Base-by-base conservation (phyloP, 1,140 invertebrate species). In the Drosophila simulans region DNA sequence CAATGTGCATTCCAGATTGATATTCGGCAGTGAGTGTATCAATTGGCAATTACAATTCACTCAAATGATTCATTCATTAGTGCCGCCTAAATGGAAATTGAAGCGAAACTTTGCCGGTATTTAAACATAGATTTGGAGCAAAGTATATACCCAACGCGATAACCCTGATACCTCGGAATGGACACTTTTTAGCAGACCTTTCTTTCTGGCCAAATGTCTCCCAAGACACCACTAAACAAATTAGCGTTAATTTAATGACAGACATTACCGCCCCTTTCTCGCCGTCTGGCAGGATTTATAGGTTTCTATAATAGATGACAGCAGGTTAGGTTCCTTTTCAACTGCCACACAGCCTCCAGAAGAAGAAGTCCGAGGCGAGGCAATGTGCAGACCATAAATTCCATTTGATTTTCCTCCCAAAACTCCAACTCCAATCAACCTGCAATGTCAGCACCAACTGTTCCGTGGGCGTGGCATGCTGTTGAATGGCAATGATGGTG, bases 221-320 rank as follows among this genome's bases (percentile, higher is more conserved):
- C 84, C 84, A 70, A 85, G 84, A 90, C 77, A 59, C 85, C 77
- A 89, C 84, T 89, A 89, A 89, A 89, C 84, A 89, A 89, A 89
- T 89, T 89, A 89, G 84, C 85, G 84, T 80, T 90, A 89, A 89
- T 89, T 89, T 89, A 89, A 89, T 89, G 84, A 89, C 84, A 80
- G 65, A 83, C 83, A 55, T 65, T 77, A 51, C 75, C 75, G 66
- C 80, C 71, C 76, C 74, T 64, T 79, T 81, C 31, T 31, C 51
- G 20, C 65, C 48, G 40, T 64, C 58, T 69, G 65, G 55, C 65
- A 49, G 40, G 75, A 89, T 88, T 88, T 88, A 88, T 88, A 66
- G 83, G 58, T 42, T 76, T 46, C 66, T 37, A 58, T 65, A 73
- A 57, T 72, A 54, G 53, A 58, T 82, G 74, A 65, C 59, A 53